Evolutionary conservation across 2,888 invertebrate genomes (phyloP).

Genomic region (Acanthosoma haemorrhoidale): DNA sequence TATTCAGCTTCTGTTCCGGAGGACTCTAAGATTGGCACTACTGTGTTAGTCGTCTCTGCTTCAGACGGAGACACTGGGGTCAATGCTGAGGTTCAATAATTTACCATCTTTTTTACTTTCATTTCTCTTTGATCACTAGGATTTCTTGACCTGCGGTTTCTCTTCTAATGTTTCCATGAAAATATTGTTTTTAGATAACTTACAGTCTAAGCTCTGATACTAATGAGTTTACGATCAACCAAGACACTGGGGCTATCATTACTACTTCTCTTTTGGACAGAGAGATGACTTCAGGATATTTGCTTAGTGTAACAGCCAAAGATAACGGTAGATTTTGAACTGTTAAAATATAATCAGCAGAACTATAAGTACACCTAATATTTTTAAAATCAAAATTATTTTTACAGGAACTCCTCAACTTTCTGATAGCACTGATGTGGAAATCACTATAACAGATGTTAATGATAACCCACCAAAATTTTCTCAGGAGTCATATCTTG

Average conservation of each 20-base stretch:
- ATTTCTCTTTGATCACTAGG: too few species aligned
- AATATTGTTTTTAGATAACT: slow-evolving; percentile 57
- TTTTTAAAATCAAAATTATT: too few species aligned
- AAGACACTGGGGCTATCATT: slow-evolving; percentile 87
- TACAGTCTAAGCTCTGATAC: slow-evolving; percentile 61
- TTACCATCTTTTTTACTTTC: too few species aligned
- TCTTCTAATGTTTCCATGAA: too few species aligned
- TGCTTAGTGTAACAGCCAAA: slow-evolving; percentile 84
- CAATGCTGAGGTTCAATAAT: slow-evolving; percentile 60
- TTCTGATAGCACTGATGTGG: slow-evolving; percentile 91
- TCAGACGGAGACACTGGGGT: slow-evolving; percentile 91
- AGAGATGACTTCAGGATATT: slow-evolving; percentile 70
- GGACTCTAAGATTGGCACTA: slow-evolving; percentile 85
- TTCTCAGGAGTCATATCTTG: slow-evolving; percentile 72
- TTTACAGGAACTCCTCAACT: slow-evolving; percentile 58
- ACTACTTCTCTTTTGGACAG: slow-evolving; percentile 81
- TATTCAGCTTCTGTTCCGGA: slow-evolving; percentile 81
- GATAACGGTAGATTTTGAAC: slow-evolving; percentile 70
- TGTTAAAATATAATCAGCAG: too few species aligned
- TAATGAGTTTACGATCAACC: slow-evolving; percentile 75
- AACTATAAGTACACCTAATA: too few species aligned
- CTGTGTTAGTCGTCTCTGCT: slow-evolving; percentile 85
- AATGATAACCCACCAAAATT: slow-evolving; percentile 93
- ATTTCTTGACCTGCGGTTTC: too few species aligned
- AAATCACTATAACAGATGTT: slow-evolving; percentile 90